Base-by-base conservation (phyloP, 2,888 invertebrate species). In the Melitaea athalia region DNA sequence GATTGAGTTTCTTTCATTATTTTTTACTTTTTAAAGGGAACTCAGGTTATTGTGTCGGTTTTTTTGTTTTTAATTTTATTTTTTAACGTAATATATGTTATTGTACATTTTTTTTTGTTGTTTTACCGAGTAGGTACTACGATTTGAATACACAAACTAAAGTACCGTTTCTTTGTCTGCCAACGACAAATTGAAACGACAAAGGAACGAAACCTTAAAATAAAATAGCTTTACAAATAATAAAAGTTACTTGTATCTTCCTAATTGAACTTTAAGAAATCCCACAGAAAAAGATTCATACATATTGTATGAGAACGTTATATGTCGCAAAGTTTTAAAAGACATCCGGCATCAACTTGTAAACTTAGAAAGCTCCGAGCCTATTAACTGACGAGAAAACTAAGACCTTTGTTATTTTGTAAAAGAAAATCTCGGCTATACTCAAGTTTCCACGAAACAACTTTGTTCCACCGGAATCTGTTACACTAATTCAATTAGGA, bases 401-500 rank as follows among this genome's bases (percentile, higher is more conserved):
- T 53, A 55, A 57, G 60, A 50, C 43, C 53, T 59, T 45, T 66
- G 59, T 45, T 42, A n/a, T 50, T 63, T 45, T 61, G 49, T 55
- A 63, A 64, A 43, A 55, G 11, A 61, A 68, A 49, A 63, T 53
- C 63, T 63, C 42, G 57, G 15, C 38, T 8, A 55, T 63, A 42
- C 55, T 53, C 55, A 55, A 24, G 47, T 64, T 66, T 50, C 43
- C 17, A 52, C 24, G 57, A 55, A 69, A 69, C 60, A 64, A 63
- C 14, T 55, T 55, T 55, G 52, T 63, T 63, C 10, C 45, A 15
- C 45, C 61, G 47, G 67, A 69, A 67, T 69, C 61, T 38, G 67
- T 64, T 63, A 17, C 45, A 42, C 31, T 70, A 72, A 72, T 72
- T 70, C 62, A 69, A 72, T 72, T 70, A 72, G 55, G 53, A 11